Conservation (phyloP, 2,797 vertebrate species). For the Rallus crepitans region DNA sequence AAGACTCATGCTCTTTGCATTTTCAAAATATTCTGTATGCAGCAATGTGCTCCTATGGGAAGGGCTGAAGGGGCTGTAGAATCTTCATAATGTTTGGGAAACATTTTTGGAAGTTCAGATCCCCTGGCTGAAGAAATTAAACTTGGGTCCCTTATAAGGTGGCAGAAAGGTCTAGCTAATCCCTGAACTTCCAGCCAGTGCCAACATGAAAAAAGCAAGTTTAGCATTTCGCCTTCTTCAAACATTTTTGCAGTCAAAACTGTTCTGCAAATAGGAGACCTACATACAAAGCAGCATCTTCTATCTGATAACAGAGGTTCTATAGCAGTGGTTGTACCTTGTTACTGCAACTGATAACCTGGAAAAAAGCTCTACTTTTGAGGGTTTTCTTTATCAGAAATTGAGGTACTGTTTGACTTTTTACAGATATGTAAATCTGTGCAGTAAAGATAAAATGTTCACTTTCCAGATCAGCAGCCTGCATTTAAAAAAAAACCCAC, state of each 20-base stretch:
- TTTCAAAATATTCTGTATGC: neutral
- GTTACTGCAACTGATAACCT: neutral
- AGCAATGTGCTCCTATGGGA: neutral
- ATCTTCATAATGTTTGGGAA: neutral
- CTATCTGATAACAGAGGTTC: neutral
- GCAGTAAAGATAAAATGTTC: neutral
- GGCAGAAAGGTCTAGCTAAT: neutral
- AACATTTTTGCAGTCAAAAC: neutral
- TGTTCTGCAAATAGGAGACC: neutral
- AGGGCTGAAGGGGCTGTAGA: neutral
- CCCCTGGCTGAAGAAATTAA: neutral
- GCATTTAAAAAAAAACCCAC: neutral
- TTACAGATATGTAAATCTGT: neutral
- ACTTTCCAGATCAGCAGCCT: neutral
- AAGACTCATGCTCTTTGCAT: neutral
- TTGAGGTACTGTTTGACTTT: neutral
- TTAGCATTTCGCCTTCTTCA: neutral
- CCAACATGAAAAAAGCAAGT: neutral
- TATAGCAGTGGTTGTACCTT: neutral
- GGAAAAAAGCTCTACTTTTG: neutral
- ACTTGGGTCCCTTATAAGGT: neutral
- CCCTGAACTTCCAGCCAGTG: neutral
- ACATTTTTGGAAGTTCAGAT: neutral
- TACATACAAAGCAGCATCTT: neutral
- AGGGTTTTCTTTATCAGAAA: neutral